Conservation (phyloP, 2,888 invertebrate species). For the Myopa tessellatipennis region DNA sequence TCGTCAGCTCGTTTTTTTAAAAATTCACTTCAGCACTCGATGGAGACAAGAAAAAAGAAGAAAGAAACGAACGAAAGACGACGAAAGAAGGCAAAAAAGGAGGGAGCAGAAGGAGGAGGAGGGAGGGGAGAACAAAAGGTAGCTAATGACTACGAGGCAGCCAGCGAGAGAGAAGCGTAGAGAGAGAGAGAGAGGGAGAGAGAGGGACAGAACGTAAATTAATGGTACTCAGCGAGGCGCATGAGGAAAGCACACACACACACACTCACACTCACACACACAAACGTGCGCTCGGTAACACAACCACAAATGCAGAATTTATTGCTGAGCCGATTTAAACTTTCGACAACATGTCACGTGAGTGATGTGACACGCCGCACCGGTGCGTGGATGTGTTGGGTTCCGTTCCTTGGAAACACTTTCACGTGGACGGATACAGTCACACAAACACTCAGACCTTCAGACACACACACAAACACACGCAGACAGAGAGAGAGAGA, state of each 20-base stretch:
- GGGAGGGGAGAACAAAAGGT: background rate
- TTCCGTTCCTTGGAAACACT: background rate
- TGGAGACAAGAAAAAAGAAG: background rate
- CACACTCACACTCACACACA: conserved; percentile 2
- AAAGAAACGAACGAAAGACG: background rate
- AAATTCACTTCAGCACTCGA: background rate
- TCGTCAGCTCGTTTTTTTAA: background rate
- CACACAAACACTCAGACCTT: conserved; percentile 7
- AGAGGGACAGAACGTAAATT: conserved; percentile 27
- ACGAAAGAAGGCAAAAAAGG: background rate
- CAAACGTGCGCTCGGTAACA: conserved; percentile 4
- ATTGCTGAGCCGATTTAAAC: conserved; percentile 61
- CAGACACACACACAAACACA: background rate
- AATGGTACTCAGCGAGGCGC: conserved; percentile 31
- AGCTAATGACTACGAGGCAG: too few species aligned
- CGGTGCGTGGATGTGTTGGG: conserved; percentile 13
- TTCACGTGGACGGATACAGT: background rate
- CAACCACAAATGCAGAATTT: conserved; percentile 37
- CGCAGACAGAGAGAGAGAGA: background rate
- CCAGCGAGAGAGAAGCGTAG: too few species aligned
- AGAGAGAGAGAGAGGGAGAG: background rate
- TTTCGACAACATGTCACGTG: conserved; percentile 49
- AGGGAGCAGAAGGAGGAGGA: background rate
- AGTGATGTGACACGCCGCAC: conserved; percentile 37
- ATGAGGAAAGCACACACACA: conserved; percentile 1